These are phyloP conservation scores for Tamandua tetradactyla DNA, from an alignment of 2,797 vertebrate genomes.

Conservation along the genomic window DNA sequence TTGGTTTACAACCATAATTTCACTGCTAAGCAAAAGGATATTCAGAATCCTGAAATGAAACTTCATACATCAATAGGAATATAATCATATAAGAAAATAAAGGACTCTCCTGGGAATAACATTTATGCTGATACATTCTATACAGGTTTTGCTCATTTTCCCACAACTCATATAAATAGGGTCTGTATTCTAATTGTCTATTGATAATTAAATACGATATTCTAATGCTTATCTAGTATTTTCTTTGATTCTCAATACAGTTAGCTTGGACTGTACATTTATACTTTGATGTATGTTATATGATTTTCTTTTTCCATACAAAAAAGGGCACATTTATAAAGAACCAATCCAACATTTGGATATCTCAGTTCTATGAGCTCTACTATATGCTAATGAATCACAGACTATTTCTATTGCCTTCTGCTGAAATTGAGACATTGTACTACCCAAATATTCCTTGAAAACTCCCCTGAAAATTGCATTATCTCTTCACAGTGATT, in stretches of 20 bases:
- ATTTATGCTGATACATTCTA: not conserved
- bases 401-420: not conserved
- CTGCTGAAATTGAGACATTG: not conserved
- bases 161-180: not conserved
- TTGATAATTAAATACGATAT: not conserved
- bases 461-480: not conserved
- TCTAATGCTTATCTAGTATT: not conserved
- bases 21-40: not conserved
- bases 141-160: not conserved
- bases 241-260: not conserved
- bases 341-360: rapidly evolving
- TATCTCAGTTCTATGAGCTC: not conserved
- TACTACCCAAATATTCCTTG: not conserved
- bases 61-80: not conserved
- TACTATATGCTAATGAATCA: not conserved
- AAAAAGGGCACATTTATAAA: not conserved
- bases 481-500: not conserved
- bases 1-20: not conserved
- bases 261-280: not conserved
- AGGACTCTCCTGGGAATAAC: not conserved
- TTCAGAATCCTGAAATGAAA: not conserved
- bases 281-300: not conserved
- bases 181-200: not conserved
- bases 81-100: not conserved
- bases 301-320: not conserved